Base-by-base conservation (phyloP, 2,797 vertebrate species). In the Echiichthys vipera region DNA sequence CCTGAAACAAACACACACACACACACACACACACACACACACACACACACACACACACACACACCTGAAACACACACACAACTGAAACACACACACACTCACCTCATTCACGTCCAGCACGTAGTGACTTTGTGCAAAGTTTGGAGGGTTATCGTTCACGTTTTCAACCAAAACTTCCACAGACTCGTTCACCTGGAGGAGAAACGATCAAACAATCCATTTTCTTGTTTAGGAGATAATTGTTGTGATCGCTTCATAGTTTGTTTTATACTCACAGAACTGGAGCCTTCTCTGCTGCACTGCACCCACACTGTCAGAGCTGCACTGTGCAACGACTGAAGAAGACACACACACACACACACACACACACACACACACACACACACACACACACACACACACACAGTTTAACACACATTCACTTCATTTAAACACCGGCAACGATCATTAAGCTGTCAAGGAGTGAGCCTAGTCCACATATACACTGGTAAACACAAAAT, bases 91-190 rank as follows among this genome's bases (percentile, higher is more conserved):
- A 2, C 15, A 18, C 53, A 10, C 10, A 17, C 89, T 91, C 69
- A 94, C 95, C 94, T 95, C 95, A n/a, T 95, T 93, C 66, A 95
- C 88, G 1, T 94, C 86, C 20, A 95, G 79, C 0, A 77, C 43
- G 17, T 93, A 95, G 84, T 91, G 89, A 75, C 65, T 92, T 22
- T 93, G 88, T 1, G 61, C 86, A 74, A 95, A 95, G 80, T 89
- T 91, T 0, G 95, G 95, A 24, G 92, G 90, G 84, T 95, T 95
- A 30, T 95, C 95, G 11, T 95, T 95, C n/a, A 94, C 86, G 27
- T 95, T 93, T 45, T 91, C 83, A 1, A 95, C 89, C 58, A 91
- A 64, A 51, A 95, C 90, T 3, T 92, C 90, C 0, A 95, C 87
- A 1, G 85, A 90, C 81, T 94, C 90, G 18, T 88, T 92, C 40